Percentiles rank a stretch among this genome's conserved stretches.
Evolutionary conservation across 2,888 invertebrate species (phyloP).

Genomic region (Spisula subtruncata): DNA sequence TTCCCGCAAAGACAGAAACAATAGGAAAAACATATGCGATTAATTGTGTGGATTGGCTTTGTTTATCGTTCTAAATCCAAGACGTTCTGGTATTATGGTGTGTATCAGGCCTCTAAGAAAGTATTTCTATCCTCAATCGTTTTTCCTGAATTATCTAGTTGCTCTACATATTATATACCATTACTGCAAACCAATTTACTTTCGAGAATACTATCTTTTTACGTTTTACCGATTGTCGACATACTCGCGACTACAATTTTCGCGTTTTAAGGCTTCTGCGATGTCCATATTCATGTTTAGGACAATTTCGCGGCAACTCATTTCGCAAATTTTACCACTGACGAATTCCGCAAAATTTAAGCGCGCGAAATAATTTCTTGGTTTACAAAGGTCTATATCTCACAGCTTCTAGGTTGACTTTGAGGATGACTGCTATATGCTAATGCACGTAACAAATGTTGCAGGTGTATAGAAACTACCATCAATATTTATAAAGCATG

Average conservation of each 20-base stretch:
- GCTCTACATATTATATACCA: too few relatives aligned
- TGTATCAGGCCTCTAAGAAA: not conserved
- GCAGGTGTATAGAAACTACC: not conserved
- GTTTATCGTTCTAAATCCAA: not conserved
- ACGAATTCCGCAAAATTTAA: too few relatives aligned
- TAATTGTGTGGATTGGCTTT: not conserved
- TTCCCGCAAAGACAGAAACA: not conserved
- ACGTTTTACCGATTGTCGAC: too few relatives aligned
- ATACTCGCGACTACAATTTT: too few relatives aligned
- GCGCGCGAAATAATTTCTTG: too few relatives aligned
- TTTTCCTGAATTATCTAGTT: not conserved
- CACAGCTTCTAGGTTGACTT: not conserved
- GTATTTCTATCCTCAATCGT: not conserved
- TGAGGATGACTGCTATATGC: not conserved
- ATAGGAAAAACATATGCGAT: slow-evolving; percentile 8
- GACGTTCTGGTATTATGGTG: not conserved
- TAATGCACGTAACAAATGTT: not conserved
- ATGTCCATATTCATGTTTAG: too few relatives aligned
- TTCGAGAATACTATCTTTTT: too few relatives aligned
- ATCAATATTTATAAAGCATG: not conserved
- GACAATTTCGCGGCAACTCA: too few relatives aligned
- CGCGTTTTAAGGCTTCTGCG: too few relatives aligned
- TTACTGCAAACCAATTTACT: too few relatives aligned
- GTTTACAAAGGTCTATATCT: not conserved
- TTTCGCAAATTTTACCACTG: too few relatives aligned